Conservation (phyloP, 2,113 vertebrate genomes). For the Terrapene triunguis region DNA sequence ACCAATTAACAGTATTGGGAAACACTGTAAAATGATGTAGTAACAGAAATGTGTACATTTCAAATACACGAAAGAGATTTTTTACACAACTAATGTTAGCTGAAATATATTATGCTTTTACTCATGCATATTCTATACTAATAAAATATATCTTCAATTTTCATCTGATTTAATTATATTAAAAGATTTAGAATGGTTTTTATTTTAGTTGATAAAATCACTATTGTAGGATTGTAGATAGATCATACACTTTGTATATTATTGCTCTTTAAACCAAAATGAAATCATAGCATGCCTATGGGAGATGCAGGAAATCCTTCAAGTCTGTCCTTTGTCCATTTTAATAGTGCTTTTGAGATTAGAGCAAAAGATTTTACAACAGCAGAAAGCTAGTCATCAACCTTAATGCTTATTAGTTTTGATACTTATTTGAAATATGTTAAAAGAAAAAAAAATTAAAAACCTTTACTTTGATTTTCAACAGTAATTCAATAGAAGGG, state of each 20-base stretch:
- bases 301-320: constrained; percentile 63
- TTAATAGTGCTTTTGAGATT: constrained; percentile 64
- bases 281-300: constrained; percentile 26
- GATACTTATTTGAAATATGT: constrained; percentile 33
- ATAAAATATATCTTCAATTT: not conserved
- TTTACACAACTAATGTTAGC: not conserved
- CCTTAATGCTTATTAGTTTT: constrained; percentile 39
- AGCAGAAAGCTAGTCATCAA: constrained; percentile 32
- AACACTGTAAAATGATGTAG: not conserved
- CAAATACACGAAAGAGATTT: not conserved
- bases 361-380: constrained; percentile 38
- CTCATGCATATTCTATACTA: not conserved
- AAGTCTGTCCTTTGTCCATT: constrained; percentile 58
- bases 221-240: not conserved
- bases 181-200: not conserved
- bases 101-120: not conserved
- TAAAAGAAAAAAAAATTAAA: constrained; percentile 2
- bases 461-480: not conserved
- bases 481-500: not conserved
- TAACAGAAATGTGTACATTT: not conserved
- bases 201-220: not conserved
- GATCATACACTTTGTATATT: not conserved
- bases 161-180: not conserved
- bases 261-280: constrained; percentile 50
- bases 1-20: not conserved